phyloP scores from a whole-genome alignment of 2,797 vertebrate genomes.

The Tachyglossus aculeatus region DNA sequence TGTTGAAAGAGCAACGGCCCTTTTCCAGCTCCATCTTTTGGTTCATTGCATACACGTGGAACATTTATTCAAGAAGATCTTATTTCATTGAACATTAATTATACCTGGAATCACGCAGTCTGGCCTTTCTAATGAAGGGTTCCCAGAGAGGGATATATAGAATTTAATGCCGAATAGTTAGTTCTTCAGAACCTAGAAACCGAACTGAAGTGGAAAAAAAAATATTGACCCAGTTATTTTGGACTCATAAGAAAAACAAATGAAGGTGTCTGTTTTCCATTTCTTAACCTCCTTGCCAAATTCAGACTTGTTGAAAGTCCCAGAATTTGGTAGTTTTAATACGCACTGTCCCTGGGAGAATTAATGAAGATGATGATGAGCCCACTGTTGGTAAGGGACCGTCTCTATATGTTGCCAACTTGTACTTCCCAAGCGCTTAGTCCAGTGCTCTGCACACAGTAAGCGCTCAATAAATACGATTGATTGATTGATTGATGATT shows the following conservation, averaged over 20 bases:
- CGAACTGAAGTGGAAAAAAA: background rate
- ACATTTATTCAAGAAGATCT: slow-evolving; percentile 54
- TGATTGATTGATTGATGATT: too few relatives aligned
- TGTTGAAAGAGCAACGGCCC: background rate
- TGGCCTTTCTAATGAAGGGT: slow-evolving; percentile 36
- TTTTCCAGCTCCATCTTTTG: background rate
- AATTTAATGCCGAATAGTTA: slow-evolving; percentile 17
- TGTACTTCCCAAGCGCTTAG: too few relatives aligned
- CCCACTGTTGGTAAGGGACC: too few relatives aligned
- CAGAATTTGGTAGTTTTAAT: background rate
- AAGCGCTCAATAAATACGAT: too few relatives aligned
- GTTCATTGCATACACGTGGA: slow-evolving; percentile 23
- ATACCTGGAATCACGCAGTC: slow-evolving; percentile 20
- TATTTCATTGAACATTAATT: slow-evolving; percentile 50
- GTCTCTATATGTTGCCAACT: too few relatives aligned
- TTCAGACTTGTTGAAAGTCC: background rate
- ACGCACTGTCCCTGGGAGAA: background rate
- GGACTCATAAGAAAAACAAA: background rate
- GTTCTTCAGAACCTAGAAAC: slow-evolving; percentile 17
- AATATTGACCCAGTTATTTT: background rate
- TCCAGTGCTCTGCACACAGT: too few relatives aligned
- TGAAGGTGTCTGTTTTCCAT: background rate
- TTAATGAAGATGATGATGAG: too few relatives aligned
- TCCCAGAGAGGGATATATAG: slow-evolving; percentile 36
- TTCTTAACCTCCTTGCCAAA: slow-evolving; percentile 19